Evolutionary conservation across 2,888 invertebrate genomes (phyloP).

Genomic region (Sipunculus nudus): DNA sequence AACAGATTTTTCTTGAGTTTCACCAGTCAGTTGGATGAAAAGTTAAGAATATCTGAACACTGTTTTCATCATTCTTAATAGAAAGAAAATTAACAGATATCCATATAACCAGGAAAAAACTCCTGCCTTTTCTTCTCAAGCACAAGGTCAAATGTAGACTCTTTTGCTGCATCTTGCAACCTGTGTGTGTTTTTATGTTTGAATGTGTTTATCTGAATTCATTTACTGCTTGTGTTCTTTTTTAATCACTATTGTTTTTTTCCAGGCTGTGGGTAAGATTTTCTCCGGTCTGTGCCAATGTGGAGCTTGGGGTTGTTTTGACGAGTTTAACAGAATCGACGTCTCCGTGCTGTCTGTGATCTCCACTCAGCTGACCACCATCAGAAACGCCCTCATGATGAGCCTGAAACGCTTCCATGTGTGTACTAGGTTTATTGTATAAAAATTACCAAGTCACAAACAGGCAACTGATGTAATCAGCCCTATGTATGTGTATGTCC

Average conservation of each 20-base stretch:
- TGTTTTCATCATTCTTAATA: no score
- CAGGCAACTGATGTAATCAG: no score
- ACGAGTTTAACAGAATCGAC: conserved; percentile 93
- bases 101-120: not conserved
- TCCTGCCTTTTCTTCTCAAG: not conserved
- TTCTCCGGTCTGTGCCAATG: conserved; percentile 79
- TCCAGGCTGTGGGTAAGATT: conserved; percentile 74
- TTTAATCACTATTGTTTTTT: conserved; percentile 4
- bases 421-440: conserved; percentile 46
- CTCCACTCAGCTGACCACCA: conserved; percentile 89
- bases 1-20: no score
- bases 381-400: conserved; percentile 82
- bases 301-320: conserved; percentile 96
- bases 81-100: no score
- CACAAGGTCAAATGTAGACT: not conserved
- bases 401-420: conserved; percentile 81
- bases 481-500: no score
- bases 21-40: no score
- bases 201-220: not conserved
- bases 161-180: not conserved
- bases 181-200: not conserved
- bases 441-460: not conserved
- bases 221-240: not conserved
- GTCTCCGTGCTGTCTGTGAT: conserved; percentile 92
- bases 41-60: no score